Percentiles rank a stretch among this genome's conserved stretches.
phyloP scores from a whole-genome alignment of 1,140 invertebrate genomes.

The Hyles euphorbiae region DNA sequence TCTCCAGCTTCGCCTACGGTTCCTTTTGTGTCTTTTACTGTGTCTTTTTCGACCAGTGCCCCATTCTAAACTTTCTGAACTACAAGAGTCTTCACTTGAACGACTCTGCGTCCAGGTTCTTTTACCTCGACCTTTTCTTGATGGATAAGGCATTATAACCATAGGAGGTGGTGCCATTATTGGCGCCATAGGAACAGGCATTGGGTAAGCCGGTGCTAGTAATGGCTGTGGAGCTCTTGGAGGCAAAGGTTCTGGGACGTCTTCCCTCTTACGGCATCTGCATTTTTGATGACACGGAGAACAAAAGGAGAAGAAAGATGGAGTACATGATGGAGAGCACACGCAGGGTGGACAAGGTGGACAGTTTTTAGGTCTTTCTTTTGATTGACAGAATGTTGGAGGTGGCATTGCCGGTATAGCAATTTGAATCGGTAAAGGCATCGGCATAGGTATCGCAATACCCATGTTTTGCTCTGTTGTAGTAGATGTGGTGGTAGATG shows the following conservation, averaged over 20 bases:
- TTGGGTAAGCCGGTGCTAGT: conserved; percentile 20
- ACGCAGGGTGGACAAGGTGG: conserved; percentile 53
- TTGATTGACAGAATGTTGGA: conserved; percentile 13
- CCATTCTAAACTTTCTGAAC: conserved; percentile 6
- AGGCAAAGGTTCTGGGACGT: conserved; percentile 29
- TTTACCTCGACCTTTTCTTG: not conserved
- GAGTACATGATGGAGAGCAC: conserved; percentile 49
- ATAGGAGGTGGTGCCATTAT: conserved; percentile 13
- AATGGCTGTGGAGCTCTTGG: conserved; percentile 16
- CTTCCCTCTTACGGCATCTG: conserved; percentile 38
- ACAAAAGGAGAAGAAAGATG: conserved; percentile 56
- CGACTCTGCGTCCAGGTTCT: not conserved
- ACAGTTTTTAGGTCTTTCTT: conserved; percentile 26
- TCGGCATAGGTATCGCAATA: conserved; percentile 24
- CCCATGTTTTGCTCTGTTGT: conserved; percentile 15
- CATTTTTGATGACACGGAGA: conserved; percentile 56
- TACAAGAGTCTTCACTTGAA: not conserved
- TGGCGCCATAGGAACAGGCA: conserved; percentile 12
- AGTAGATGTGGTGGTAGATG: conserved; percentile 31
- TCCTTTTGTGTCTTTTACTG: conserved; percentile 10
- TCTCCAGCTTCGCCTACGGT: conserved; percentile 19
- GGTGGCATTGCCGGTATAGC: conserved; percentile 26
- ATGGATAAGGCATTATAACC: conserved; percentile 10
- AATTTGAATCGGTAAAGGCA: conserved; percentile 34
- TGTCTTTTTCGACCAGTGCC: not conserved